These are phyloP conservation scores for Ennomos fuscantarius DNA, from an alignment of 2,888 invertebrate species.

Conservation along the genomic window DNA sequence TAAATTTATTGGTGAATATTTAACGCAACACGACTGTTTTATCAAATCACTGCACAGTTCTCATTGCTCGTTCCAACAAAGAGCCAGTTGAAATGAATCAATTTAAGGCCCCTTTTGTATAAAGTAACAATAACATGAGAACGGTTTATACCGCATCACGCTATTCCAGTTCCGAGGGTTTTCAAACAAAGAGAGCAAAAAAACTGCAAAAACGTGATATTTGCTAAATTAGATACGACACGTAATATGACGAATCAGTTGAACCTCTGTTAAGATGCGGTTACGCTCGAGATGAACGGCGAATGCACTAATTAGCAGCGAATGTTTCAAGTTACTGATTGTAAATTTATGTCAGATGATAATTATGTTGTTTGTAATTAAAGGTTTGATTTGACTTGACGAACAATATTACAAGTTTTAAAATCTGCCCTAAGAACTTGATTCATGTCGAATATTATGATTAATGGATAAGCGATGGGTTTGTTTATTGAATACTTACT, in stretches of 20 bases:
- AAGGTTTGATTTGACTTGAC: neutral
- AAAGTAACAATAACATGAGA: constrained; percentile 30
- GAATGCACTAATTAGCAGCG: too few species aligned
- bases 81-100: constrained; percentile 15
- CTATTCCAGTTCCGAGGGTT: constrained; percentile 27
- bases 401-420: too few species aligned
- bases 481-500: neutral
- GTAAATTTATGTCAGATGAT: constrained; percentile 19
- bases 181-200: constrained; percentile 35
- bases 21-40: too few species aligned
- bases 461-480: neutral
- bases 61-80: constrained; percentile 23
- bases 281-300: neutral
- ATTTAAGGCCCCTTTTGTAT: constrained; percentile 29
- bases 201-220: constrained; percentile 18
- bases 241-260: constrained; percentile 27
- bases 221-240: constrained; percentile 29
- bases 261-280: neutral
- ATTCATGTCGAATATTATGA: too few species aligned
- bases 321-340: constrained; percentile 3
- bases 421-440: too few species aligned
- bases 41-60: constrained; percentile 19
- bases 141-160: constrained; percentile 26
- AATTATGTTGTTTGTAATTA: constrained; percentile 8
- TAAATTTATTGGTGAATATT: constrained; percentile 3